These are phyloP conservation scores for Coregonus clupeaformis DNA, from an alignment of 2,113 vertebrate species.

Conservation along the genomic window DNA sequence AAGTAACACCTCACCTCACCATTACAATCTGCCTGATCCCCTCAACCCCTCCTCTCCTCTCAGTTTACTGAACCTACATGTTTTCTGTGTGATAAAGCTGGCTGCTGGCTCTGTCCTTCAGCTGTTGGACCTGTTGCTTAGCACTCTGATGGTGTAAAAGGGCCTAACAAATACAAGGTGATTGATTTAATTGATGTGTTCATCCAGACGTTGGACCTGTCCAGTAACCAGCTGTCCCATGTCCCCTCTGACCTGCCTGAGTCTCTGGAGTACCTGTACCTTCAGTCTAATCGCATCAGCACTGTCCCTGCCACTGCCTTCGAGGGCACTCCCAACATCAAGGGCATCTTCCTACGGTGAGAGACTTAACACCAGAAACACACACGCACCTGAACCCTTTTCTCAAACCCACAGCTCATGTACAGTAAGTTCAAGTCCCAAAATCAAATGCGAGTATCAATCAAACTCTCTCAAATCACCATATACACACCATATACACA, in stretches of 20 bases:
- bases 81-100: not conserved
- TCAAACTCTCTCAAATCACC: too few species aligned
- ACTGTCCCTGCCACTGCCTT: constrained; percentile 82
- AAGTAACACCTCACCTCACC: too few species aligned
- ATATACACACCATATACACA: too few species aligned
- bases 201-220: constrained; percentile 87
- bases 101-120: too few species aligned
- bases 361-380: not conserved
- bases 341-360: constrained; percentile 93
- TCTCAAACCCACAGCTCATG: too few species aligned
- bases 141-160: too few species aligned
- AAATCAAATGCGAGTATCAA: too few species aligned
- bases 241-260: constrained; percentile 87
- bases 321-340: constrained; percentile 91
- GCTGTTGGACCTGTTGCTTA: too few species aligned
- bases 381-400: not conserved
- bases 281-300: constrained; percentile 91
- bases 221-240: constrained; percentile 87
- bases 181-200: constrained; percentile 10
- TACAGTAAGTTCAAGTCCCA: too few species aligned
- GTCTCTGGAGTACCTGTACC: constrained; percentile 89
- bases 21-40: not conserved
- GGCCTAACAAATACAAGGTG: too few species aligned
- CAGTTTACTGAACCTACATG: not conserved
- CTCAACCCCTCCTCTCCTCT: not conserved